Evolutionary conservation across 2,797 vertebrate genomes (phyloP).

Genomic region (Girardinus metallicus): DNA sequence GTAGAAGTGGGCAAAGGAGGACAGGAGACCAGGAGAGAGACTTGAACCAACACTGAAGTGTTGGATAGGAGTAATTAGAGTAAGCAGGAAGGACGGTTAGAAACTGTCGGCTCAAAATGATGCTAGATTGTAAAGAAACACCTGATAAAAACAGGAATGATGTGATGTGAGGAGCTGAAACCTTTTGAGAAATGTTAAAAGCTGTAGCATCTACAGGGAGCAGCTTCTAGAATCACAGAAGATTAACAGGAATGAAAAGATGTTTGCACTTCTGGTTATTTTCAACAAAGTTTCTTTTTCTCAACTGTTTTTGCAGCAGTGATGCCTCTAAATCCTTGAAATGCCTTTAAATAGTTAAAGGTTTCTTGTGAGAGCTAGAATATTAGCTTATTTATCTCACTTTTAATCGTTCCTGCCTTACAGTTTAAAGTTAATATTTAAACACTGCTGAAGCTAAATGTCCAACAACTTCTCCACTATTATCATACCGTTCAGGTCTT

Average conservation of each 20-base stretch:
- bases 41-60: background rate
- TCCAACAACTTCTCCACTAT: background rate
- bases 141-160: background rate
- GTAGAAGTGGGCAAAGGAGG: background rate
- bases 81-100: background rate
- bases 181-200: background rate
- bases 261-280: background rate
- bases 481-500: background rate
- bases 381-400: slow-evolving; percentile 1
- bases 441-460: background rate
- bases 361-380: background rate
- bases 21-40: background rate
- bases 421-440: background rate
- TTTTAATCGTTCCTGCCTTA: background rate
- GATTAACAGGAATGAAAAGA: background rate
- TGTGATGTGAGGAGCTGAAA: background rate
- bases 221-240: background rate
- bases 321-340: background rate
- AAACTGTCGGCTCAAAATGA: background rate
- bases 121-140: background rate
- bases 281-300: background rate
- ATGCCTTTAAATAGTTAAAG: background rate
- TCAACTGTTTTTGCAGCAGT: background rate
- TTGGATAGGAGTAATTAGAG: background rate
- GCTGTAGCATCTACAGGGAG: background rate